Evolutionary conservation across 2,797 vertebrate genomes (phyloP), one percentile per base, ranked within the genome.

Genomic region (Leptodactylus fallax): DNA sequence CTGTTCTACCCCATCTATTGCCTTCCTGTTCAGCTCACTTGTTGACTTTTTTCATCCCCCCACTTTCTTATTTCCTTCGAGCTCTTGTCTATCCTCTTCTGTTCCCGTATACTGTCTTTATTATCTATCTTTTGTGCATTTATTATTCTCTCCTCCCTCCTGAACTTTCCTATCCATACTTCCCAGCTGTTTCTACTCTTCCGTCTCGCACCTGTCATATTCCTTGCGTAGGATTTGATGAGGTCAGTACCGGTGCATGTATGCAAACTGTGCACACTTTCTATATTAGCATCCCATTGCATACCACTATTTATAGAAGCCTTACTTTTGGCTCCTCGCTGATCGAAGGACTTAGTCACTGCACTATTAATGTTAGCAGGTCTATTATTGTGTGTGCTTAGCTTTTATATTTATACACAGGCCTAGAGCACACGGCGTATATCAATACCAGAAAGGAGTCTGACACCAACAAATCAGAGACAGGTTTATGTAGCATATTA

Each of bases 331-430:
- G 67, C 82, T 84, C 55, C 25, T 74, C 13, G n/a, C 81, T 69
- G 63, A 36, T 83, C 14, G 21, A 16, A 14, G 27, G 82, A 58
- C 79, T 84, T 85, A 85, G 71, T 85, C 83, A 77, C 71, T 63
- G 83, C 71, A 61, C 83, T 85, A 85, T 85, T 85, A 53, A 77
- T 85, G 71, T 76, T 60, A 47, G 83, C 69, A 61, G 83, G 69
- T 77, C 71, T 85, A 85, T 85, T 85, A 85, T 36, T 77, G 45
- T 85, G 71, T 76, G 56, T 63, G 83, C 83, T 77, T 85, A 76
- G 71, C 71, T 76, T 51, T 85, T 61, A 60, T 84, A 74, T 74
- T 74, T 84, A 72, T 63, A 85, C 69, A 49, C 36, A 23, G 69
- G 69, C 53, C 67, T 84, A 60, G 27, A 72, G 82, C 69, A 74